Evolutionary conservation across 1,140 invertebrate genomes (phyloP), one percentile per base, ranked within the genome.

Genomic region (Tenebrio molitor): DNA sequence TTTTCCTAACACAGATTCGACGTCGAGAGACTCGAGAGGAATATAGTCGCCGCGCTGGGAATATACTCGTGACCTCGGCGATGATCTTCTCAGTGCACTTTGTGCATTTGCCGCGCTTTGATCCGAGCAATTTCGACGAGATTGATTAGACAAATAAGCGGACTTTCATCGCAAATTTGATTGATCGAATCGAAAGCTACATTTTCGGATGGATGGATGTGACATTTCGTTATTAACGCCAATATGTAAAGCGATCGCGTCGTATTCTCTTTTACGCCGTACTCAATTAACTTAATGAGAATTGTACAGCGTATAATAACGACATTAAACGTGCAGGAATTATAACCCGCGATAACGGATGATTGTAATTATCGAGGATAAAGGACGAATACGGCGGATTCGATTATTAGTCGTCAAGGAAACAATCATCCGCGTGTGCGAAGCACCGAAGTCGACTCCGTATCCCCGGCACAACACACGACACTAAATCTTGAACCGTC

Each of bases 321-420:
- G 17, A 25, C 25, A 53, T 53, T 53, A 53, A 58, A 29, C 50
- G 10, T 15, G 29, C 21, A 14, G 50, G 50, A 58, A 58, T 58
- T 29, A 58, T 23, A 58, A 8, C n/a, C 50, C 23, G 21, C 50
- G 50, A 29, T 58, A 25, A 58, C 50, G 50, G 23, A 58, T 58
- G 50, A 29, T 58, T 58, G 50, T 58, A 58, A 58, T 58, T 58
- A 58, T 58, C 50, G 50, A 58, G 50, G 50, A 58, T 58, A 58
- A 58, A 29, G 50, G 25, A 29, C 19, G 23, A 58, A 15, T 58
- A 58, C 50, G n/a, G 21, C 29, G 23, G 36, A 58, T 58, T 58
- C 50, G 50, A 58, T 58, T 58, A 58, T 58, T 58, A 58, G 50
- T 58, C 23, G 50, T 58, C 50, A 58, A 58, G 50, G 50, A 58